Base-by-base conservation (phyloP, 53 echinoderm and acorn worm genomes). In the Zoroaster sp. region DNA sequence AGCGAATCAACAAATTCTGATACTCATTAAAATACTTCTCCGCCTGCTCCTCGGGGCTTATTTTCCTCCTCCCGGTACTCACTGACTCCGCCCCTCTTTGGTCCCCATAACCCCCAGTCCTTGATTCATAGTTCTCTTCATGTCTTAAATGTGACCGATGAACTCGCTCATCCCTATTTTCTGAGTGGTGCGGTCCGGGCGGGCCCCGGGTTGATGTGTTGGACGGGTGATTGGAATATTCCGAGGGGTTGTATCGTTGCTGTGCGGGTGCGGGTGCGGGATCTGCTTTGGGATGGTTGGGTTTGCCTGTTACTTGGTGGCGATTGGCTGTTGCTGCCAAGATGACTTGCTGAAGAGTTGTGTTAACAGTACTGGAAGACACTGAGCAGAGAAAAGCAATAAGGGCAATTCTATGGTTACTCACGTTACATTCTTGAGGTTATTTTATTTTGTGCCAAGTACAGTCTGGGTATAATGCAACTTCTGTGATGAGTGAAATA, bases 1-100 rank as follows among this genome's bases (percentile, higher is more conserved):
- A 94, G 72, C 96, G 77, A 63, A 96, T 96, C 21, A 74, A 42
- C 13, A 96, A 89, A 33, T 93, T 93, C 82, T 96, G 93, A 83
- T 69, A 96, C 73, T 96, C 96, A 18, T 55, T 67, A 3, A 75
- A 46, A 63, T 77, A 91, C 40, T 77, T 85, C 73, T 94, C 77
- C 0, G 87, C 89, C 71, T 88, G 91, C 40, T 89, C 92, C 36
- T 92, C 76, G 3, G 87, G 81, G 53, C 79, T 91, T 21, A 91
- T 36, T 34, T 66, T 81, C 77, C 93, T 87, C 76, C 74, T 78
- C 1, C 88, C 20, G 5, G 73, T 38, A 70, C 13, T 75, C 32
- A n/a, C 34, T 28, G 75, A 2, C 55, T 87, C 75, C 35, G 55
- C 36, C 87, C 43, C 42, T 87, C 38, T 15, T 3, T 30, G 54